Conservation (phyloP, 2,113 vertebrate species). For the Anhinga anhinga region DNA sequence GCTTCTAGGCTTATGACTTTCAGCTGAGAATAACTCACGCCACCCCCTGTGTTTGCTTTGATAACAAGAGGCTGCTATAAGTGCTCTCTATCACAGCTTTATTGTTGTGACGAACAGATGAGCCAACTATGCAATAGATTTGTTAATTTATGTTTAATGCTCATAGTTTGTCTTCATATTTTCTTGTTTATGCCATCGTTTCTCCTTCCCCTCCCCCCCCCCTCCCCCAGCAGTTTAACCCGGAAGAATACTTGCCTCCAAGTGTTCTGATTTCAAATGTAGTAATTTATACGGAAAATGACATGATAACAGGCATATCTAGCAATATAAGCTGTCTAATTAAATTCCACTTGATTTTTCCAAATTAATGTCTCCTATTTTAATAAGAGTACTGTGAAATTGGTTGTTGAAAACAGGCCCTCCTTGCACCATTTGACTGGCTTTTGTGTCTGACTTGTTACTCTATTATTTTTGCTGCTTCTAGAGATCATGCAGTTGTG, state of each 20-base stretch:
- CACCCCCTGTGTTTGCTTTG: not conserved
- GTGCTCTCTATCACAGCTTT: not conserved
- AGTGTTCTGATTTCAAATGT: not conserved
- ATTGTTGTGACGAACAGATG: not conserved
- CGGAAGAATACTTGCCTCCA: not conserved
- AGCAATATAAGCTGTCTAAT: not conserved
- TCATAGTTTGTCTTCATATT: not conserved
- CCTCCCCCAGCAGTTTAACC: not conserved
- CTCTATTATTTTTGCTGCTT: not conserved
- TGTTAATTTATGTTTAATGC: not conserved
- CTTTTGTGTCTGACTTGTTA: not conserved
- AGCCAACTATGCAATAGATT: not conserved
- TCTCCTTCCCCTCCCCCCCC: not conserved
- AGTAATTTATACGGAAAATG: not conserved
- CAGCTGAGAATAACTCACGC: slow-evolving; percentile 38
- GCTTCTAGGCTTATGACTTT: slow-evolving; percentile 49
- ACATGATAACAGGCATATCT: not conserved
- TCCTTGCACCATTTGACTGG: not conserved
- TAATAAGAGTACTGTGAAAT: not conserved
- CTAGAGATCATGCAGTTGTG: not conserved
- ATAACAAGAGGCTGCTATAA: not conserved
- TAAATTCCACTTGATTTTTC: not conserved
- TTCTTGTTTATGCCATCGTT: not conserved
- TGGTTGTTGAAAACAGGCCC: not conserved
- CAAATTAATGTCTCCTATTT: not conserved